phyloP scores from a whole-genome alignment of 2,888 invertebrate species.

The Camptogramma bilineatum region DNA sequence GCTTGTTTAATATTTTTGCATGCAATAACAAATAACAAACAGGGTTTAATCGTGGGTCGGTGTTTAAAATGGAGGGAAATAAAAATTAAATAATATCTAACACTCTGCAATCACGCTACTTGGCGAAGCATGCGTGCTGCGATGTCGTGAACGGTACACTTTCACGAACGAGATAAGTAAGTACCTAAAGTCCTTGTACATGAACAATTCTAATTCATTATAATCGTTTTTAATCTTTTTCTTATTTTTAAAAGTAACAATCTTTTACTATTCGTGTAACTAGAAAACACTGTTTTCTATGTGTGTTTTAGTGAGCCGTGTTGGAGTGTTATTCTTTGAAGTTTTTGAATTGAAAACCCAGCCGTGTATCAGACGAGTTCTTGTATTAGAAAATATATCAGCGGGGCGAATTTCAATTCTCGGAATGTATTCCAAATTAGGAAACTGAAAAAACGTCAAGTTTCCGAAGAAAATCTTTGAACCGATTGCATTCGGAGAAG shows the following conservation, averaged over 20 bases:
- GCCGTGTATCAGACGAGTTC: too few relatives aligned
- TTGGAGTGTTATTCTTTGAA: too few relatives aligned
- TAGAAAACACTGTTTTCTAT: background rate
- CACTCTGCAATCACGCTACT: constrained; percentile 1
- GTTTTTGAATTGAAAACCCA: too few relatives aligned
- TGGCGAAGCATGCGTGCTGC: background rate
- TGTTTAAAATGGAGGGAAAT: background rate
- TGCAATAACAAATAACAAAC: background rate
- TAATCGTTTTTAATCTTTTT: background rate
- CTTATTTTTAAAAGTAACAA: background rate
- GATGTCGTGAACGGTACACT: background rate
- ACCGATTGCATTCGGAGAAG: too few relatives aligned
- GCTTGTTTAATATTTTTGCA: background rate
- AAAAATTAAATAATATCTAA: background rate
- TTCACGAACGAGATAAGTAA: background rate
- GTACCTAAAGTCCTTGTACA: background rate
- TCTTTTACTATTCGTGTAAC: background rate
- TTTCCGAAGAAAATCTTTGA: too few relatives aligned
- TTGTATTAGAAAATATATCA: too few relatives aligned
- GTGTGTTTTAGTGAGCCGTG: background rate
- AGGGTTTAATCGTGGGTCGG: background rate
- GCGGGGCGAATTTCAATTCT: too few relatives aligned
- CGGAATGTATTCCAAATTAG: too few relatives aligned
- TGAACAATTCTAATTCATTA: background rate
- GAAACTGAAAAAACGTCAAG: too few relatives aligned